Evolutionary conservation across 2,888 invertebrate genomes (phyloP), one percentile per base, ranked within the genome.

Genomic region (Meghimatium bilineatum): DNA sequence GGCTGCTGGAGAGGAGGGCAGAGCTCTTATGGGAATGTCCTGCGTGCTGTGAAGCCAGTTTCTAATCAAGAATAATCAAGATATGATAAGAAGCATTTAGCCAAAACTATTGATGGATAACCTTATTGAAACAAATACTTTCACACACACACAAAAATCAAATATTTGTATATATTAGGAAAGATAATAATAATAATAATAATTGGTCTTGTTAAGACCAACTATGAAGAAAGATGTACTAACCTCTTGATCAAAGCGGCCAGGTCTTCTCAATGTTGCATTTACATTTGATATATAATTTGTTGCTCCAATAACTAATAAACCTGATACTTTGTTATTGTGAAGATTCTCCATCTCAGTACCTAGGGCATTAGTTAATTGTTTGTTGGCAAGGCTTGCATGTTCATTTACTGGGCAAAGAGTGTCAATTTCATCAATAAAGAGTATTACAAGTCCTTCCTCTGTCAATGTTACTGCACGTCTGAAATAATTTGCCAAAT

Each of bases 191-290:
- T n/a, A n/a, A n/a, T n/a, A n/a, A n/a, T n/a, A n/a, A n/a, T n/a
- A n/a, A n/a, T n/a, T n/a, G 20, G 32, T 32, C 8, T 32, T 8
- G 20, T 32, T 8, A 32, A 67, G 3, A 67, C 10, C 32, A 32
- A 32, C 23, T 71, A 23, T 26, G n/a, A 26, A 44, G n/a, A 26
- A n/a, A 44, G n/a, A 38, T 34, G 77, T 17, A 85, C 80, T 69
- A 82, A 95, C 95, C 92, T 95, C 95, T 86, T 94, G 93, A 86
- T 95, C 95, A 88, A 95, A 94, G 67, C 95, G 93, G 0, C 95
- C 95, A 17, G 95, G 94, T 75, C 95, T 93, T 80, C 95, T 93
- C 0, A 95, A 88, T 23, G 94, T 92, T 20, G 93, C 91, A 88
- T 95, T 94, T 23, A 96, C 87, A 26, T 92, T 90, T 83, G 94